Evolutionary conservation across 2,113 vertebrate genomes (phyloP), one percentile per base, ranked within the genome.

Genomic region (Ageneiosus marmoratus): DNA sequence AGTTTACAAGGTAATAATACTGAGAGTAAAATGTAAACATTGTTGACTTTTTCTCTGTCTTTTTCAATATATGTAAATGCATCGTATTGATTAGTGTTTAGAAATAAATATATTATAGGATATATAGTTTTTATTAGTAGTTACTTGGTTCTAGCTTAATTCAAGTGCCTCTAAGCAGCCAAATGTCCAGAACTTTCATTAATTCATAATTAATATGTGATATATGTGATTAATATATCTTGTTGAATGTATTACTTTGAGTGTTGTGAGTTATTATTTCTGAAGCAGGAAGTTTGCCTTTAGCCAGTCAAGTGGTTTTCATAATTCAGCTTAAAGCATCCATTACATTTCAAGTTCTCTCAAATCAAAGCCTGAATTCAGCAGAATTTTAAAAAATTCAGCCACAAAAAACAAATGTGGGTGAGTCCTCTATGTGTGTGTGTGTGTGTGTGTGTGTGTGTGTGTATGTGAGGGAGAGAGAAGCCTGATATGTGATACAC

Each of bases 401-500:
- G 27, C 46, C 24, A 74, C 46, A 32, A 53, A 53, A 53, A 16
- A 12, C 11, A 50, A 50, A 73, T 48, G n/a, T 72, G 41, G 27
- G 24, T 44, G 34, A 70, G n/a, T 67, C 32, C 32, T 67, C 6
- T 48, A 24, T 48, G 6, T 1, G 41, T 10, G 37, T 70, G 27
- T 29, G 37, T 11, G 11, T 6, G 12, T 11, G 12, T 9, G 18
- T n/a, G 63, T 11, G 63, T 11, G 73, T 16, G 60, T 12, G 11
- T 6, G 32, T 15, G 48, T 22, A 34, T 22, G 41, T 20, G n/a
- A 53, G 60, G n/a, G 2, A 50, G 53, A 46, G 55, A 48, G 44
- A 77, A 83, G 73, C 4, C 48, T 67, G 60, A 83, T 67, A 83
- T n/a, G 60, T 77, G 73, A 83, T 77, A 83, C 50, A 55, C 74